Percentiles rank a stretch among this genome's conserved stretches.
Conservation (phyloP, 1,140 invertebrate species). For the Belonocnema kinseyi region DNA sequence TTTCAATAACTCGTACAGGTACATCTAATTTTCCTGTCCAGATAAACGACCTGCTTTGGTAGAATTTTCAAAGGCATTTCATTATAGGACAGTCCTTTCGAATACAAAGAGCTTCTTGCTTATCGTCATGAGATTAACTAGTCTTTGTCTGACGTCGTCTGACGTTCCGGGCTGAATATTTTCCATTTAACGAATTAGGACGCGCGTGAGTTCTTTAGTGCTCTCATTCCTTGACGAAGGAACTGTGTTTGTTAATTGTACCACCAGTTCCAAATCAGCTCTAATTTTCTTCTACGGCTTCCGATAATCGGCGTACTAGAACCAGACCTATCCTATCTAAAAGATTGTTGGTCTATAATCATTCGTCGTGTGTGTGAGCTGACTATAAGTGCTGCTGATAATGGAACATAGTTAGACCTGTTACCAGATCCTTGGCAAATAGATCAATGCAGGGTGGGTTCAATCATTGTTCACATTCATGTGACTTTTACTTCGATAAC, state of each 20-base stretch:
- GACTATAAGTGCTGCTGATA: no score
- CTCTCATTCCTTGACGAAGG: no score
- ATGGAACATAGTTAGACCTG: no score
- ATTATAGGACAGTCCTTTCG: neutral
- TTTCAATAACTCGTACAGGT: slow-evolving; percentile 25
- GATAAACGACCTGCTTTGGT: neutral
- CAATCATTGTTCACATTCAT: no score
- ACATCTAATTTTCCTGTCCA: slow-evolving; percentile 32
- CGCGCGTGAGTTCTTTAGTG: no score
- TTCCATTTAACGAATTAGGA: no score
- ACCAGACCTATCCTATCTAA: neutral
- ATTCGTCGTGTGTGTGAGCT: neutral
- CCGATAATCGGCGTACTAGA: neutral
- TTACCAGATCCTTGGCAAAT: no score
- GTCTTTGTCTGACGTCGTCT: neutral
- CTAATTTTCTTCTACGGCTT: neutral
- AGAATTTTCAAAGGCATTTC: neutral
- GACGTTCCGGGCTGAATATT: neutral
- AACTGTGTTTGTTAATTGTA: no score
- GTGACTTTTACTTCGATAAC: no score
- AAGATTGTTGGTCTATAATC: neutral
- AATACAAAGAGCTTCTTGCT: neutral
- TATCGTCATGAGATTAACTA: neutral
- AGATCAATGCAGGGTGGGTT: no score
- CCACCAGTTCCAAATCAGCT: neutral